Percentiles rank a stretch among this genome's conserved stretches.
These are phyloP conservation scores for Thelaira solivaga DNA, from an alignment of 2,888 invertebrate species.

Conservation along the genomic window DNA sequence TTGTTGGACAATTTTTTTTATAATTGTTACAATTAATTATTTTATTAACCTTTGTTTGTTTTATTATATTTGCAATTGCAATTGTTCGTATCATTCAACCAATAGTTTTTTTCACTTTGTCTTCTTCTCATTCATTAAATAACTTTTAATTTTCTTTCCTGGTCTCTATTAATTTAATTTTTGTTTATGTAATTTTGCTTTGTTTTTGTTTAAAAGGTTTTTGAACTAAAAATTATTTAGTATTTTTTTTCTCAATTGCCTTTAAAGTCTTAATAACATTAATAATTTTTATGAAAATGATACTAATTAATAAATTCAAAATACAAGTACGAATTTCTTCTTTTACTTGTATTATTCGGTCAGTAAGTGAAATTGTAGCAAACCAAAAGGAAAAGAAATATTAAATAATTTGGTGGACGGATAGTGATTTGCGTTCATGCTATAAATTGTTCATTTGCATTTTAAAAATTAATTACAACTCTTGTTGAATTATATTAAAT, in stretches of 20 bases:
- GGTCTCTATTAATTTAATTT: background rate
- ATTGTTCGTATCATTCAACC: background rate
- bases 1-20: background rate
- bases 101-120: conserved; percentile 7
- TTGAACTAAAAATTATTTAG: conserved; percentile 17
- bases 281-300: conserved; percentile 13
- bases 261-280: background rate
- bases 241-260: background rate
- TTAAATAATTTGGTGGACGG: background rate
- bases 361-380: background rate
- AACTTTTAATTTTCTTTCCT: conserved; percentile 13
- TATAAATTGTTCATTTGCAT: too few relatives aligned
- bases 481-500: too few relatives aligned
- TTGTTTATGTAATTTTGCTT: background rate
- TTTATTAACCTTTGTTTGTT: background rate
- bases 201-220: background rate
- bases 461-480: too few relatives aligned
- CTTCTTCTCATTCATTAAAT: conserved; percentile 15
- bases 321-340: background rate
- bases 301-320: background rate
- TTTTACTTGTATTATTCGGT: background rate
- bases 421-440: background rate
- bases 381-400: too few relatives aligned
- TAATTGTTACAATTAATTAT: conserved; percentile 5
- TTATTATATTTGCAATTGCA: background rate